Percentiles rank a stretch among this genome's conserved stretches.
phyloP scores from a whole-genome alignment of 1,140 invertebrate species.

The Acromyrmex charruanus region DNA sequence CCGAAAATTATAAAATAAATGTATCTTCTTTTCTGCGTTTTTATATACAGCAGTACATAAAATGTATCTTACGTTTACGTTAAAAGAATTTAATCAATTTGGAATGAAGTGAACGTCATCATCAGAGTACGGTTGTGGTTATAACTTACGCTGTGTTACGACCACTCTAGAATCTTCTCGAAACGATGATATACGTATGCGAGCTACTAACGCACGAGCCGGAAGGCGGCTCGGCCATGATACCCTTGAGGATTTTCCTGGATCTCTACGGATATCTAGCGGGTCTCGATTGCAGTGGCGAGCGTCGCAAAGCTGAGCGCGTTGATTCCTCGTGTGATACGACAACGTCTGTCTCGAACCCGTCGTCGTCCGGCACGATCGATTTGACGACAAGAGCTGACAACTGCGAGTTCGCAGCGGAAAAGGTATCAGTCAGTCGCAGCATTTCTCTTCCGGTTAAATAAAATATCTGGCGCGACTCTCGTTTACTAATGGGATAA shows the following conservation, averaged over 20 bases:
- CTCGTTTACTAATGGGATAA: background rate
- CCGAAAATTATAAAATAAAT: background rate
- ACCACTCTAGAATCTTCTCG: slow-evolving; percentile 89
- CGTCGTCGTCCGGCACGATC: slow-evolving; percentile 39
- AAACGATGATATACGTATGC: slow-evolving; percentile 93
- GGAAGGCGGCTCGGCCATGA: slow-evolving; percentile 92
- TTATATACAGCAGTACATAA: background rate
- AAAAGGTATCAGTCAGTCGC: slow-evolving; percentile 57
- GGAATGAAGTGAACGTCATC: slow-evolving; percentile 19
- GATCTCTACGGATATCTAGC: slow-evolving; percentile 91
- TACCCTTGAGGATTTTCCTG: slow-evolving; percentile 90
- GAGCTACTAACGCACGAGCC: slow-evolving; percentile 93
- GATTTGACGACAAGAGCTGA: slow-evolving; percentile 27
- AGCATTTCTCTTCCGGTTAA: slow-evolving; percentile 1
- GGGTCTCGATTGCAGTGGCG: slow-evolving; percentile 88
- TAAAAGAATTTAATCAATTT: background rate
- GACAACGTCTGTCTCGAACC: background rate
- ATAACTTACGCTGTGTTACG: slow-evolving; percentile 57
- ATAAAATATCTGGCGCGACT: slow-evolving; percentile 33
- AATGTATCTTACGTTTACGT: background rate
- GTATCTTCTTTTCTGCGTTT: background rate
- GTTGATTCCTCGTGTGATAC: slow-evolving; percentile 8
- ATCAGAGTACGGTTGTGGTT: background rate
- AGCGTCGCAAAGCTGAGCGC: slow-evolving; percentile 31
- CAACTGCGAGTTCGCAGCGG: slow-evolving; percentile 49